These are phyloP conservation scores for Azemiops feae DNA, from an alignment of 2,113 vertebrate species.

Conservation along the genomic window DNA sequence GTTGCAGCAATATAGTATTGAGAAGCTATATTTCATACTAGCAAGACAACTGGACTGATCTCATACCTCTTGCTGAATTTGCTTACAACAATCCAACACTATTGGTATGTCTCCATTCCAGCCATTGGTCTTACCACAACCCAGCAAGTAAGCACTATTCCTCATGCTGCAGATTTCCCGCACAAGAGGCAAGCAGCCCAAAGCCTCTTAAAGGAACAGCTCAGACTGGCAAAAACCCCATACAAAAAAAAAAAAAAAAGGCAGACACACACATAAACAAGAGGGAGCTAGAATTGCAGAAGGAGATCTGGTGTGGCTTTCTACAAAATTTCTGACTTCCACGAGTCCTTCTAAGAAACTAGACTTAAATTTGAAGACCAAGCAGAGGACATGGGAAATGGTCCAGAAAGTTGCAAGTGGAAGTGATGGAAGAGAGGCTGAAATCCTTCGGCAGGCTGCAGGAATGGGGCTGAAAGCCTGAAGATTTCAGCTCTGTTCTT, in stretches of 20 bases:
- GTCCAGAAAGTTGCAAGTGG: no score
- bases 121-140: not conserved
- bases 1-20: not conserved
- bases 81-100: not conserved
- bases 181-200: not conserved
- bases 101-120: not conserved
- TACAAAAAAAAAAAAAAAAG: not conserved
- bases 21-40: not conserved
- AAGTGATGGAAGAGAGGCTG: no score
- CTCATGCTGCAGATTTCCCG: not conserved
- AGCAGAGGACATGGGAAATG: no score
- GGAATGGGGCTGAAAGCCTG: no score
- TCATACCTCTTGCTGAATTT: not conserved
- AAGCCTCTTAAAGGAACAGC: not conserved
- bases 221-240: not conserved
- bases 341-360: not conserved
- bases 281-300: not conserved
- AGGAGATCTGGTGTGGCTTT: not conserved
- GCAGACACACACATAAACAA: not conserved
- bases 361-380: no score
- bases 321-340: not conserved
- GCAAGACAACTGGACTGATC: not conserved
- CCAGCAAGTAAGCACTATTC: not conserved
- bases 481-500: no score
- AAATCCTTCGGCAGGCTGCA: no score